A percentile compares a stretch with the other conserved stretches of the same genome.
These are phyloP conservation scores for Bursaphelenchus mucronatus DNA, from an alignment of 1,140 invertebrate species.

Conservation along the genomic window DNA sequence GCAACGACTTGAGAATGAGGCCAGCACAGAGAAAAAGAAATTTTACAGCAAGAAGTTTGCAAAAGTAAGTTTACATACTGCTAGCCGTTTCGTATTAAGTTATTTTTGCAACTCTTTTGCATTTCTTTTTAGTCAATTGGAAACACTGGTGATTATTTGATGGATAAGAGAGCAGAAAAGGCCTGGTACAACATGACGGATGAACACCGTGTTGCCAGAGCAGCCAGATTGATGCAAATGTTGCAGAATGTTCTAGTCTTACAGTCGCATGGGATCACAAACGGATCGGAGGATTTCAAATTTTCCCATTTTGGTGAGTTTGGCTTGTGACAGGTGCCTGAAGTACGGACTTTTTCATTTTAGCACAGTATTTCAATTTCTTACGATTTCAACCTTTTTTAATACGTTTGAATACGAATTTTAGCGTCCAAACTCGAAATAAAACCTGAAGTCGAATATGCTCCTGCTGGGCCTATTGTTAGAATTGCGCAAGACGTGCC, in stretches of 20 bases:
- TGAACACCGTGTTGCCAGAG: constrained; percentile 11
- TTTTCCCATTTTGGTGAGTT: too few species aligned
- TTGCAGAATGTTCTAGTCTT: constrained; percentile 20
- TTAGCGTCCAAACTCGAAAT: background rate
- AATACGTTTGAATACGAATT: too few species aligned
- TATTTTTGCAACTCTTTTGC: background rate
- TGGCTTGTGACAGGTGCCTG: background rate
- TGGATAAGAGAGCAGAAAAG: constrained; percentile 3
- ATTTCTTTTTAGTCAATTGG: constrained; percentile 7
- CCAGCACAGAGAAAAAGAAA: background rate
- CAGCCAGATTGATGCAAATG: constrained; percentile 18
- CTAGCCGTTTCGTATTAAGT: too few species aligned
- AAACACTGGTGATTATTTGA: constrained; percentile 16
- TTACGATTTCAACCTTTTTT: too few species aligned
- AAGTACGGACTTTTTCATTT: background rate
- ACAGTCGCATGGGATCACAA: constrained; percentile 1
- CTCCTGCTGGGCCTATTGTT: background rate
- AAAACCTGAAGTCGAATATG: background rate
- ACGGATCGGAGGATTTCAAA: constrained; percentile 1
- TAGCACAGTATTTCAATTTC: background rate
- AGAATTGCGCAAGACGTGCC: background rate
- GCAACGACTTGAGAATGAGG: background rate
- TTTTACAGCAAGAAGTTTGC: background rate
- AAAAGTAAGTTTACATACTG: background rate
- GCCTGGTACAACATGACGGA: constrained; percentile 21